Evolutionary conservation across 2,113 vertebrate species (phyloP), one percentile per base, ranked within the genome.

Genomic region (Hyaena hyaena): DNA sequence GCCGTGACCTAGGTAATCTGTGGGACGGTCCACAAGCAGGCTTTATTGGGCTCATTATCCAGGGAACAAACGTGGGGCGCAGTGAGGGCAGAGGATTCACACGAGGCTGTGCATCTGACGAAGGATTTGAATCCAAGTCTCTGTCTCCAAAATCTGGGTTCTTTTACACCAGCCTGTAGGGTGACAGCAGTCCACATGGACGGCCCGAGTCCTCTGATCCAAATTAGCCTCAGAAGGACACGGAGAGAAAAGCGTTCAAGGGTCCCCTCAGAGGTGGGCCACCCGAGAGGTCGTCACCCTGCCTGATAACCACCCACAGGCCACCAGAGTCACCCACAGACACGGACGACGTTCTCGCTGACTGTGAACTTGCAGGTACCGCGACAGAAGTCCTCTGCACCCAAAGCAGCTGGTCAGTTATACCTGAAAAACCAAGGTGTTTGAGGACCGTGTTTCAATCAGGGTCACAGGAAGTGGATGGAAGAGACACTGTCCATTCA

Each of bases 231-330:
- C 28, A 76, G 31, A 50, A 28, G 39, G 55, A 43, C 14, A 7
- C 15, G 10, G 48, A 50, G 58, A 53, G 23, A 80, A 58, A 79
- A 45, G 35, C 17, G 9, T 9, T 28, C 35, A 4, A 17, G 24
- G 39, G 48, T 26, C 28, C 26, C 26, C n/a, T 33, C 4, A 26
- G n/a, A 28, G 24, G 7, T 45, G 10, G 10, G 14, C n/a, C 77
- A 80, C 21, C 6, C 21, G 80, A 73, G 50, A 31, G 63, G 71
- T 16, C 8, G 1, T 21, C 24, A 50, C 24, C 35, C 10, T 6
- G 33, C 16, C 9, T 6, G 74, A 79, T 7, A 39, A 19, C 10
- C 11, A 43, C 35, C 0, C 39, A 3, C 0, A 0, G 12, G 31
- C 43, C 55, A 33, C 86, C 81, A 23, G 43, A 26, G 45, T 5